These are phyloP conservation scores for Saxicola maurus DNA, from an alignment of 2,797 vertebrate species.

Conservation along the genomic window DNA sequence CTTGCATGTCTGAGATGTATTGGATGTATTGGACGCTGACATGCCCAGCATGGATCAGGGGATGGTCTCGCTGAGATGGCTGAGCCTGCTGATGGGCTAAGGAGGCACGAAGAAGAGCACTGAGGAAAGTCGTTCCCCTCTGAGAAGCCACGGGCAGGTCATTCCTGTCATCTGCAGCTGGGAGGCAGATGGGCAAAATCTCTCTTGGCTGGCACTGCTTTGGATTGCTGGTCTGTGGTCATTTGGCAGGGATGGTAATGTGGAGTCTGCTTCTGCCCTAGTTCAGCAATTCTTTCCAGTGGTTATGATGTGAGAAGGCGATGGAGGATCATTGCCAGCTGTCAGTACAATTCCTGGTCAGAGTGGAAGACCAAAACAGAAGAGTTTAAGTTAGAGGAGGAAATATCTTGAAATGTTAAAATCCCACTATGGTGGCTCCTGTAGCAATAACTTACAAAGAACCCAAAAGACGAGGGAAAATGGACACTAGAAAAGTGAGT, in stretches of 20 bases:
- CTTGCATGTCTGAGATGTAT: constrained; percentile 14
- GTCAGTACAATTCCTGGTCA: constrained; percentile 3
- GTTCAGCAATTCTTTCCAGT: neutral
- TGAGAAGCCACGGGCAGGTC: neutral
- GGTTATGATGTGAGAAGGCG: neutral
- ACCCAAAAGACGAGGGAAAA: neutral
- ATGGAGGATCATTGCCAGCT: neutral
- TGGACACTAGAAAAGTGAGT: neutral
- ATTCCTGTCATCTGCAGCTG: neutral
- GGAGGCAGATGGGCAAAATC: neutral
- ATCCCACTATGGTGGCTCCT: neutral
- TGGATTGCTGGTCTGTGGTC: neutral
- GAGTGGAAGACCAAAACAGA: neutral
- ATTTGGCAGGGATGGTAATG: neutral
- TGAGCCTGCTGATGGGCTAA: neutral
- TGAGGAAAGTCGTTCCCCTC: neutral
- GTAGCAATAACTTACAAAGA: neutral
- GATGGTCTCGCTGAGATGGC: neutral
- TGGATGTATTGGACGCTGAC: neutral
- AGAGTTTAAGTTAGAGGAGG: neutral
- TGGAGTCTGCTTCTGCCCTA: neutral
- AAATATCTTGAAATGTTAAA: neutral
- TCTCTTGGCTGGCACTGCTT: neutral
- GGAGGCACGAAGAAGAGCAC: neutral
- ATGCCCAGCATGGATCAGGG: neutral